Base-by-base conservation (phyloP, 2,888 invertebrate species). In the Tetranychus truncatus region DNA sequence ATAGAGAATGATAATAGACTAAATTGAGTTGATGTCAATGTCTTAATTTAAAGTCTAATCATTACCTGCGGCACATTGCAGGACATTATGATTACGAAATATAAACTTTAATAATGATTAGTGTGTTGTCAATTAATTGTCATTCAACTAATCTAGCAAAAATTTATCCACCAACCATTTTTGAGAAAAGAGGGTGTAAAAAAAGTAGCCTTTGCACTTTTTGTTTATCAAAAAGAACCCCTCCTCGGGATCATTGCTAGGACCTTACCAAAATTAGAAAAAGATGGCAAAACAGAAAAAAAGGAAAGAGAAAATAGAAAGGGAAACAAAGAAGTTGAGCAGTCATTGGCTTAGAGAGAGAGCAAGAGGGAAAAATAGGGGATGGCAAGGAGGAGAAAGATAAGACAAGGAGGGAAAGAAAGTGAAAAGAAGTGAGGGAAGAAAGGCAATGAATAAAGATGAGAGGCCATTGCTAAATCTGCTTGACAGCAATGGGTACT, bases 261-360 rank as follows among this genome's bases (percentile, higher is more conserved):
- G 55, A 55, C 55, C 55, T 55, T 55, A 55, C 55, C 55, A 55
- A 15, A 24, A 69, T 20, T 24, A 69, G 21, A n/a, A 55, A 15
- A 34, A 34, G 34, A 34, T 34, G 34, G 34, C 34, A 34, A 34
- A 55, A 55, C 55, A 72, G 72, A 24, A 34, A 34, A 24, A 45
- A 72, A n/a, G 72, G 34, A 34, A 34, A 72, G 44, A 44, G 72
- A 11, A 72, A 72, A 72, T n/a, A 72, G 72, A 72, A 34, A 72
- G 45, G 55, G 55, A 55, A 34, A 55, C 55, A 55, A 55, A 55
- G 55, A 55, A 55, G 55, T 55, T 55, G 55, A 55, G 55, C 55
- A 55, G 55, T 55, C 55, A 55, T 55, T 55, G 55, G 55, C 55
- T 55, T 55, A 72, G 72, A 72, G 72, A 45, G 44, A 72, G 72